Base-by-base conservation (phyloP, 2,797 vertebrate genomes). In the Hafferia zeledoni region DNA sequence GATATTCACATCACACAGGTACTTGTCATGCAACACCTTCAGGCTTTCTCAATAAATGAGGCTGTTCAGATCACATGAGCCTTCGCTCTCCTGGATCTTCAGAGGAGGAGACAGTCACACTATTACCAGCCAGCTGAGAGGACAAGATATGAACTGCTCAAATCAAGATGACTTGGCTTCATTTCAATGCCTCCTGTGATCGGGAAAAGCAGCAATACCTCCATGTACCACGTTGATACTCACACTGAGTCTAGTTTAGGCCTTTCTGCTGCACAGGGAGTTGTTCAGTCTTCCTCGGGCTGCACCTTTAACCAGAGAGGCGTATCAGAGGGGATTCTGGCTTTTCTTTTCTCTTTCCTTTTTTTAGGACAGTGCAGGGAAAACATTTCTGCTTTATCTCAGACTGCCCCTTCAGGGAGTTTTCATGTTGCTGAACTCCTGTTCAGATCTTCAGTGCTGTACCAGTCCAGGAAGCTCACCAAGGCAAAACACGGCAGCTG, bases 231-330 rank as follows among this genome's bases (percentile, higher is more conserved):
- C 37, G 50, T 0, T 23, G 63, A 75, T 11, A 57, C 5, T 78
- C 28, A 19, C 8, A 9, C 0, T 4, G 7, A 78, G 50, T 33
- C 47, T 39, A 17, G n/a, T 72, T 65, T 28, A 63, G 43, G 76
- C 30, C 57, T 30, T 83, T 75, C 0, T 17, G 68, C n/a, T 75
- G 75, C 71, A 68, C 17, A 39, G 31, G 17, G 19, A 37, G 12
- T 43, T 5, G 0, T 53, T 89, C 2, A 0, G 17, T 82, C 13
- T 14, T 64, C 16, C 17, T 20, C 0, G 0, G 41, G 22, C 33
- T 35, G 41, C 74, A 46, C 18, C 39, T 37, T 75, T 55, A 74
- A 74, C 11, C 43, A 57, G 46, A 84, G 23, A 65, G 44, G n/a
- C 0, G 0, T 16, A 61, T 19, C 59, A 56, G 43, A 64, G 3